Conservation (phyloP, 2,888 invertebrate genomes). For the Caenorhabditis sinica region DNA sequence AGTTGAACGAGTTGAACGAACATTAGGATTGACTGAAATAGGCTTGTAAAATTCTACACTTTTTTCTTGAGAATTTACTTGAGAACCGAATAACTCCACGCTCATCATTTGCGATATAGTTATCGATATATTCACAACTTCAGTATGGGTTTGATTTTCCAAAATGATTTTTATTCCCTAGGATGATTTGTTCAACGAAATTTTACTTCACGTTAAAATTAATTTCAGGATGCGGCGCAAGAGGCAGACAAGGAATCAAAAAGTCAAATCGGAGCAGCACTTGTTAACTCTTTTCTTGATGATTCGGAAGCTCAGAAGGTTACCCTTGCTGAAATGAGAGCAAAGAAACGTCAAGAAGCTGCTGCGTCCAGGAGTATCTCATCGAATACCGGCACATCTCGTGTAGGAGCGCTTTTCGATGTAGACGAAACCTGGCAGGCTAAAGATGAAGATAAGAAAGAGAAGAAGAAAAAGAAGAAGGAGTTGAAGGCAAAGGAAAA, state of each 20-base stretch:
- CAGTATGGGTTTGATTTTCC: neutral
- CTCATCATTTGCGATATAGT: constrained; percentile 49
- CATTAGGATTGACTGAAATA: constrained; percentile 1
- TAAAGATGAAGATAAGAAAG: constrained; percentile 38
- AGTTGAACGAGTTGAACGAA: constrained; percentile 7
- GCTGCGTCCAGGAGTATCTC: constrained; percentile 47
- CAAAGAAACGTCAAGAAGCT: constrained; percentile 68
- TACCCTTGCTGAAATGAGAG: constrained; percentile 68
- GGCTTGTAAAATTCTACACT: too few relatives aligned
- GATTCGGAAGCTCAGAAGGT: constrained; percentile 62
- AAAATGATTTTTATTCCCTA: neutral
- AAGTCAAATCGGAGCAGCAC: constrained; percentile 47
- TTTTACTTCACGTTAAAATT: constrained; percentile 6
- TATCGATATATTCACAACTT: constrained; percentile 40
- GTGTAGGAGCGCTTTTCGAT: constrained; percentile 61
- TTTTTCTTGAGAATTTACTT: constrained; percentile 3
- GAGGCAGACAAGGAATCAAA: constrained; percentile 60
- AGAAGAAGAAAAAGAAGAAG: constrained; percentile 62
- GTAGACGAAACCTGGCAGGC: constrained; percentile 63
- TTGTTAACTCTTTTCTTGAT: constrained; percentile 64
- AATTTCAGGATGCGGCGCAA: constrained; percentile 55
- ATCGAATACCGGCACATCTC: constrained; percentile 6
- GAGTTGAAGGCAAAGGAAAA: constrained; percentile 50
- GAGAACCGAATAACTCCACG: constrained; percentile 26
- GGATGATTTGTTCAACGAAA: constrained; percentile 20